Base-by-base conservation (phyloP, 2,797 vertebrate species). In the Smutsia temminckii region DNA sequence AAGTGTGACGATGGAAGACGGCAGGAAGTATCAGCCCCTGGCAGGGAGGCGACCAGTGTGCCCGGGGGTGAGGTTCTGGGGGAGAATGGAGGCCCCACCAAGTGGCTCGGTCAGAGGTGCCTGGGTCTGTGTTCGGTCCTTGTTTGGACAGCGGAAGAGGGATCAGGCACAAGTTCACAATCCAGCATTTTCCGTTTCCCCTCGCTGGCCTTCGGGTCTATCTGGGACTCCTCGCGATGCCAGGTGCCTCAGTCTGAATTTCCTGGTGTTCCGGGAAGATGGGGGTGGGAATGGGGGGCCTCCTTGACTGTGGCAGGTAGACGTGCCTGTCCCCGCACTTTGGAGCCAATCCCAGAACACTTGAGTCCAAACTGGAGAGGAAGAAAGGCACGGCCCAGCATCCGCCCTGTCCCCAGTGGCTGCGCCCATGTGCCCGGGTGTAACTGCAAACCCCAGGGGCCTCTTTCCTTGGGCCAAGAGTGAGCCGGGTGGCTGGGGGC, bases 21-120 rank as follows among this genome's bases (percentile, higher is more conserved):
- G 49, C 21, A 66, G 18, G 55, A 74, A 71, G 4, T 2, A 8
- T 34, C 61, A 71, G 27, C 14, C 49, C n/a, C 5, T 2, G 18
- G 27, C 0, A 18, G 51, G 53, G 11, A 0, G 0, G 2, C 0
- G 37, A 78, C 12, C 1, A 0, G 53, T 2, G 27, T 8, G 5
- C 9, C 27, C 2, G 0, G 11, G 40, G 20, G 32, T 6, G 61
- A 53, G 21, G 14, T 17, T 9, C 8, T 5, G n/a, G 8, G 46
- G 59, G 21, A 75, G 69, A 77, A 23, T 0, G 8, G 71, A 69
- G 49, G 18, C 27, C 63, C 13, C 6, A 1, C 66, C 49, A 8
- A 29, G 69, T n/a, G 13, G 37, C 23, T 89, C 32, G 6, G 32
- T 46, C 10, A 57, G 85, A 63, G 17, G n/a, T 25, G 6, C 6